Percentiles rank a stretch among this genome's conserved stretches.
phyloP scores from a whole-genome alignment of 2,113 vertebrate genomes.

The Oxyura jamaicensis region DNA sequence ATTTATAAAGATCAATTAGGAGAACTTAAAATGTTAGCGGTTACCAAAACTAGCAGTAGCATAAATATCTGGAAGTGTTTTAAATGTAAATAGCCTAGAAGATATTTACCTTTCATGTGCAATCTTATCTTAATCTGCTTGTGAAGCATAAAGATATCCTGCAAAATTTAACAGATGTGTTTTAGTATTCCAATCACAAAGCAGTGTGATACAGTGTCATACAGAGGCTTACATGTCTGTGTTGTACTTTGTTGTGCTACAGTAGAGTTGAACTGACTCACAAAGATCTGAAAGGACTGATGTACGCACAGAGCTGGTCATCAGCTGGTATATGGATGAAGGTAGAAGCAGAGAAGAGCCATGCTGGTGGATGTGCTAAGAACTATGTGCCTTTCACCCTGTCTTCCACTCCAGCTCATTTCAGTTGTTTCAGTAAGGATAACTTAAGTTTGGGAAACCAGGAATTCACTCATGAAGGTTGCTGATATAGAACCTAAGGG shows the following conservation, averaged over 20 bases:
- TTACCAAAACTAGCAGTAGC: not conserved
- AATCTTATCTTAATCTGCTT: not conserved
- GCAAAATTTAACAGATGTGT: not conserved
- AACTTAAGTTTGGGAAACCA: not conserved
- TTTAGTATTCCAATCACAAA: not conserved
- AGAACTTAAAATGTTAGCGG: conserved; percentile 22
- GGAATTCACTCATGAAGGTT: not conserved
- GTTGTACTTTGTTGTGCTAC: not conserved
- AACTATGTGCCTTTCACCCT: not conserved
- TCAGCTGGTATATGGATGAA: not conserved
- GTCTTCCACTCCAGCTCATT: not conserved
- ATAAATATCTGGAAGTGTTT: conserved; percentile 17
- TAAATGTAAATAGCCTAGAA: not conserved
- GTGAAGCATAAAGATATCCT: not conserved
- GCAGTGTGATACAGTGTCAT: not conserved
- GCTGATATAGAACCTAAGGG: not conserved
- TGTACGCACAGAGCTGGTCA: not conserved
- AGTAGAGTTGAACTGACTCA: not conserved
- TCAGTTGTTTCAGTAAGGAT: not conserved
- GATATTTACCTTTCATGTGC: not conserved
- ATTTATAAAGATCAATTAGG: not conserved
- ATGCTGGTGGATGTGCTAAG: not conserved
- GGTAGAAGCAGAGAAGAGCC: not conserved
- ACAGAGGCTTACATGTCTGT: not conserved
- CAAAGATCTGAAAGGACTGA: not conserved